phyloP scores from a whole-genome alignment of 2,888 invertebrate species.

The Patella depressa region DNA sequence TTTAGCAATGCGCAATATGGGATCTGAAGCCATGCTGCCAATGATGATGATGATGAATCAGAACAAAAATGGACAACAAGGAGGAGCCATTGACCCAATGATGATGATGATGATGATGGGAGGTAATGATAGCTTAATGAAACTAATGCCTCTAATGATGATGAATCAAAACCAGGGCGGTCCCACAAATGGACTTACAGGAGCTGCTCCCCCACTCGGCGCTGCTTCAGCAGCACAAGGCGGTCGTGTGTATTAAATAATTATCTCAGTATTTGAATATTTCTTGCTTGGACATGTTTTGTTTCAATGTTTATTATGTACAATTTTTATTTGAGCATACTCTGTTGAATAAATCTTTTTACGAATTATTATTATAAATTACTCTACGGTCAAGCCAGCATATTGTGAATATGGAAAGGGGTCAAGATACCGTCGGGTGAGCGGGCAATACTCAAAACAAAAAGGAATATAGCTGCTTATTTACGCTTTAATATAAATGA shows the following conservation, averaged over 20 bases:
- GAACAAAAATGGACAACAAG: background rate
- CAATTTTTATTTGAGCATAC: too few relatives aligned
- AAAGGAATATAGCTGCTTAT: too few relatives aligned
- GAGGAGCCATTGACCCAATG: background rate
- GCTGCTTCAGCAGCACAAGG: background rate
- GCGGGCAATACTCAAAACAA: too few relatives aligned
- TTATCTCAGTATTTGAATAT: too few relatives aligned
- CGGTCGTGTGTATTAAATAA: background rate
- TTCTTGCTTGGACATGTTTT: too few relatives aligned
- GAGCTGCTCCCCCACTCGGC: background rate
- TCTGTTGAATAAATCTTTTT: too few relatives aligned
- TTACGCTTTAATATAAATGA: too few relatives aligned
- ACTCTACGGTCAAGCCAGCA: too few relatives aligned
- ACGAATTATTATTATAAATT: too few relatives aligned
- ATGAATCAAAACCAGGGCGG: background rate
- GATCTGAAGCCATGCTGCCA: background rate
- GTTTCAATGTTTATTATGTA: too few relatives aligned
- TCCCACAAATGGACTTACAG: background rate
- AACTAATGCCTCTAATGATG: background rate
- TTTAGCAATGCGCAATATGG: background rate
- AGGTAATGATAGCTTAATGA: background rate
- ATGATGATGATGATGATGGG: constrained; percentile 2
- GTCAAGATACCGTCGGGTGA: too few relatives aligned
- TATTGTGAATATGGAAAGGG: too few relatives aligned
- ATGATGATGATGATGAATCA: background rate